Base-by-base conservation (phyloP, 1,140 invertebrate genomes). In the Lepidurus apus region DNA sequence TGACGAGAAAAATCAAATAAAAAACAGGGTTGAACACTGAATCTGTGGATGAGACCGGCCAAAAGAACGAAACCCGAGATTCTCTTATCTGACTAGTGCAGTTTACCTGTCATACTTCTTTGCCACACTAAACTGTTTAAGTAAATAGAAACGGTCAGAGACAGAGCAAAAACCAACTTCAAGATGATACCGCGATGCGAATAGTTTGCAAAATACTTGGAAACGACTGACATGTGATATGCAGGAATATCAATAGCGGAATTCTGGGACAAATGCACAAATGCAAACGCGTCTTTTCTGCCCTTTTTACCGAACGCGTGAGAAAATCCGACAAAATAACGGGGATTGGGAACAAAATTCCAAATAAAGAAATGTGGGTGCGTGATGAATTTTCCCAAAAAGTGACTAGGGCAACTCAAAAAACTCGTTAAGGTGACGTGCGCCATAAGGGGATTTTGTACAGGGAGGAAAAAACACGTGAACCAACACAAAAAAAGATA, bases 371-470 rank as follows among this genome's bases (percentile, higher is more conserved):
- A 34, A 34, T 34, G 34, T 34, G 34, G 21, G 53, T 65, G 53
- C 53, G 53, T 21, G 53, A 65, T 65, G 53, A 65, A 65, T 65
- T n/a, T 34, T 34, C 34, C 34, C 53, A 13, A 65, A 65, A 65
- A 65, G 53, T 65, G 53, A 65, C 53, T 65, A 65, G 53, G 53
- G 53, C 17, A 65, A 65, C 53, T 65, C 53, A 65, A 65, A 65
- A 21, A 65, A 10, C 17, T 65, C 4, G 34, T 9, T 65, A 65
- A 65, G 13, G 53, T 65, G 53, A 65, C 53, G 53, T 65, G 53
- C 53, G 53, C 53, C 21, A 65, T 65, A 65, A 21, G 21, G 17
- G 21, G 21, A 65, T 13, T n/a, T 65, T 47, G 21, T 65, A 13
- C 21, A 65, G 17, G 21, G 17, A 21, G 13, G 21, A 21, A 65